phyloP scores from a whole-genome alignment of 2,797 vertebrate species.

The Acrossocheilus wenchowensis region DNA sequence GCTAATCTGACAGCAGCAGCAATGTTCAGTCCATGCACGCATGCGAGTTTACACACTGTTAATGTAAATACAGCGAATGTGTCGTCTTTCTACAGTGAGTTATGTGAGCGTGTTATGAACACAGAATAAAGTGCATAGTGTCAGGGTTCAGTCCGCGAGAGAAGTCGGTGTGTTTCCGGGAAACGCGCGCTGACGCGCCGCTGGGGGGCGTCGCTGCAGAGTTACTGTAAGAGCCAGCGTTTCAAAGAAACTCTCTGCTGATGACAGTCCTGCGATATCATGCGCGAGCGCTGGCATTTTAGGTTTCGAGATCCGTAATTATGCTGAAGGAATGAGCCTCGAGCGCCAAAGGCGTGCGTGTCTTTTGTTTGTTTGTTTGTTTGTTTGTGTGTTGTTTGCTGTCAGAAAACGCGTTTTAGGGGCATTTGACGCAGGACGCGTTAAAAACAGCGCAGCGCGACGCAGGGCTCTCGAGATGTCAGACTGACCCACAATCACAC shows the following conservation, averaged over 20 bases:
- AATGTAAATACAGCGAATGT: not conserved
- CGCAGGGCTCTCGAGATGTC: not conserved
- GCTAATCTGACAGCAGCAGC: not conserved
- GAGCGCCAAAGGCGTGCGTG: too few relatives aligned
- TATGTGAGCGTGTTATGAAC: not conserved
- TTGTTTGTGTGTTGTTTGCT: not conserved
- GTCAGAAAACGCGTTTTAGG: not conserved
- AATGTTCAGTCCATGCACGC: not conserved
- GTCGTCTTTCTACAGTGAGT: not conserved
- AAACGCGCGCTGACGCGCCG: constrained; percentile 38
- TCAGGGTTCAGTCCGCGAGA: not conserved
- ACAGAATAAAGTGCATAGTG: not conserved
- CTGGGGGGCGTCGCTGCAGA: constrained; percentile 42
- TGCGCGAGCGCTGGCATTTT: not conserved
- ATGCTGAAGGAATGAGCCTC: not conserved
- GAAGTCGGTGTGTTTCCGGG: constrained; percentile 57
- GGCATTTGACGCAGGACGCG: not conserved
- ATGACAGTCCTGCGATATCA: not conserved
- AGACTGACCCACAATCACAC: not conserved
- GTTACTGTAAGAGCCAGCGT: constrained; percentile 22
- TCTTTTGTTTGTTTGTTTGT: too few relatives aligned
- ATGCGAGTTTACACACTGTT: not conserved
- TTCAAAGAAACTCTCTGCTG: constrained; percentile 38
- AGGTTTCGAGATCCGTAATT: not conserved
- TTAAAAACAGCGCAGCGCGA: not conserved